Evolutionary conservation across 64 coral and sea anemone species (phyloP), one percentile per base, ranked within the genome.

Genomic region (Actinia equina): DNA sequence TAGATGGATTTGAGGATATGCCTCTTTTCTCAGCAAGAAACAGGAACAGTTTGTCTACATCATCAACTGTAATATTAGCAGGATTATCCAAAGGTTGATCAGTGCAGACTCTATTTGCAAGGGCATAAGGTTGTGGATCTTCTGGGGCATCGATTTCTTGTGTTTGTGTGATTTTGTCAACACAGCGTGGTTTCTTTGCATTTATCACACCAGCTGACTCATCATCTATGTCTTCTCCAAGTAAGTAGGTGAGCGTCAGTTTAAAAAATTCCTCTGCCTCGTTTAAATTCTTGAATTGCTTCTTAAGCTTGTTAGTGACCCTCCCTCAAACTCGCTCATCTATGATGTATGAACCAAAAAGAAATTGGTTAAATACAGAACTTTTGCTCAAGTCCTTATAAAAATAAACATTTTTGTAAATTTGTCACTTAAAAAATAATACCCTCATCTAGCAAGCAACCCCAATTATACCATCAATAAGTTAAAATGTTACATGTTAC

Each of bases 181-280:
- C 37, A 78, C 19, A 17, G n/a, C n/a, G n/a, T 76, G 42, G 11
- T 30, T 77, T 55, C 1, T 76, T 10, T 4, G 49, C 13, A 23
- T 23, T 46, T 17, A 15, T 37, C 17, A 49, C 37, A 17, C 53
- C 20, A 44, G 22, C 11, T 11, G 45, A 19, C 52, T 88, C 16
- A 4, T 25, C 9, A 15, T 82, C 26, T 12, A 49, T 43, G 59
- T 25, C 27, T 14, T 1, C 23, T 20, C 82, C 71, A 41, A 89
- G 27, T 16, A 83, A 84, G 61, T 45, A 49, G 7, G 45, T 69
- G 0, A 93, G 12, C 6, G 87, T 62, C 20, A 93, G 20, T 1
- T 87, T 71, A 86, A 80, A 79, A 3, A 77, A 43, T n/a, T 81
- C 71, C 46, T 93, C 91, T 16, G 91, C 87, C n/a, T 85, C 91